Evolutionary conservation across 53 echinoderm and acorn worm species (phyloP).

Genomic region (Hippasteria phrygiana): DNA sequence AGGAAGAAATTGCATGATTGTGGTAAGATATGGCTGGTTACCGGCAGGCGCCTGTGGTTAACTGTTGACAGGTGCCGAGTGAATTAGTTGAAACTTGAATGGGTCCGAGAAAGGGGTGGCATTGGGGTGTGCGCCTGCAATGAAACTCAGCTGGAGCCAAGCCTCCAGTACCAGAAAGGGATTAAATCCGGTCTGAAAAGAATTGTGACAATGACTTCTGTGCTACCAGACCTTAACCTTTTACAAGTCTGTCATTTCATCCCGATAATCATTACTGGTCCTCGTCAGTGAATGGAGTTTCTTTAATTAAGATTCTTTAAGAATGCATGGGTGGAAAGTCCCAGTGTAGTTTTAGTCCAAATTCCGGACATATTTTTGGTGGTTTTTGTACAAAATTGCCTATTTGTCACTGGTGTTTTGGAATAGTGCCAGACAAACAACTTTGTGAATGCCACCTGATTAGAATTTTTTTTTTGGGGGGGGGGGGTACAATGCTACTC

Average conservation of each 20-base stretch:
- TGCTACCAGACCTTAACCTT: not conserved
- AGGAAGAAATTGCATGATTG: conserved; percentile 19
- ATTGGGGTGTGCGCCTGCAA: not conserved
- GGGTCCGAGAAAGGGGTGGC: conserved; percentile 23
- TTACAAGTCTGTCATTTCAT: not conserved
- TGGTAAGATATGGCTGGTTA: conserved; percentile 20
- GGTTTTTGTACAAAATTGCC: not conserved
- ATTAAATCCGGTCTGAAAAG: conserved; percentile 3
- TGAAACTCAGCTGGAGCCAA: not conserved
- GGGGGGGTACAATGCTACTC: too few relatives aligned
- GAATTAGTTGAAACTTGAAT: conserved; percentile 12
- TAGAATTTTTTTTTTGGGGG: too few relatives aligned
- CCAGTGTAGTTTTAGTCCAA: not conserved
- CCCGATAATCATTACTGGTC: not conserved
- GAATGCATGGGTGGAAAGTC: not conserved
- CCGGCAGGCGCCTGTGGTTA: conserved; percentile 54
- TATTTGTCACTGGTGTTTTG: not conserved
- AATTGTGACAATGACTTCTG: conserved; percentile 19
- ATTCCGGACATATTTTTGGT: not conserved
- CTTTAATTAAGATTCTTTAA: not conserved
- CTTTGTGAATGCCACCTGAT: not conserved
- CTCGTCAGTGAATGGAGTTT: not conserved
- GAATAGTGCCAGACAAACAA: not conserved
- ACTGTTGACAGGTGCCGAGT: conserved; percentile 51
- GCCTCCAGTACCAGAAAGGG: not conserved